A percentile compares a stretch with the other conserved stretches of the same genome.
Conservation (phyloP, 2,113 vertebrate species). For the Oreocharis arfaki region DNA sequence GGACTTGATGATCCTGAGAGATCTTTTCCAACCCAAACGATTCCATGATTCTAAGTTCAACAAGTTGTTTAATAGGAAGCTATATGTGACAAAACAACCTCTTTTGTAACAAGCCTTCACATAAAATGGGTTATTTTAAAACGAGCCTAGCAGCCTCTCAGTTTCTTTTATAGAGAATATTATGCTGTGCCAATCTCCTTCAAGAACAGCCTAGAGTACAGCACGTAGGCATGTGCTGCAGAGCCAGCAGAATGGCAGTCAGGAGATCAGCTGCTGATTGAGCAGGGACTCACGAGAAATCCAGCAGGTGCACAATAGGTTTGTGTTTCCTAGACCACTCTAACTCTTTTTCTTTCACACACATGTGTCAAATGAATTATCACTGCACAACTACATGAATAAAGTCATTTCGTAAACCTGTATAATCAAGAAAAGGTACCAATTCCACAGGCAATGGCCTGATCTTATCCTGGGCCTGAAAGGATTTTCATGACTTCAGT, state of each 20-base stretch:
- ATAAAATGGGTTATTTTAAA: background rate
- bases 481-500: background rate
- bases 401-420: background rate
- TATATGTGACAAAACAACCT: rapidly evolving
- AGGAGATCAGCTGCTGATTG: background rate
- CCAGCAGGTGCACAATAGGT: background rate
- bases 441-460: background rate
- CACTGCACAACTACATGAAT: background rate
- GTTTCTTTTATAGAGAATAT: background rate
- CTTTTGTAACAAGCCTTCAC: background rate
- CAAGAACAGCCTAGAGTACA: background rate
- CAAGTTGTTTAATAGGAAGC: background rate
- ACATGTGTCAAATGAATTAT: background rate
- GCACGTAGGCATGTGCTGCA: background rate
- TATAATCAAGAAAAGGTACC: background rate
- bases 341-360: background rate
- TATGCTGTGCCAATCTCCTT: background rate
- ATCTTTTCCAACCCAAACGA: background rate
- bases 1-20: background rate
- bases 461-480: background rate
- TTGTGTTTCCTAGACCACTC: background rate
- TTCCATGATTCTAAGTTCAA: background rate
- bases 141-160: background rate
- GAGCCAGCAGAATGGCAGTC: background rate
- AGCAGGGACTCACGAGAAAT: background rate